Evolutionary conservation across 2,888 invertebrate genomes (phyloP).

Genomic region (Marasmarcha lunaedactyla): DNA sequence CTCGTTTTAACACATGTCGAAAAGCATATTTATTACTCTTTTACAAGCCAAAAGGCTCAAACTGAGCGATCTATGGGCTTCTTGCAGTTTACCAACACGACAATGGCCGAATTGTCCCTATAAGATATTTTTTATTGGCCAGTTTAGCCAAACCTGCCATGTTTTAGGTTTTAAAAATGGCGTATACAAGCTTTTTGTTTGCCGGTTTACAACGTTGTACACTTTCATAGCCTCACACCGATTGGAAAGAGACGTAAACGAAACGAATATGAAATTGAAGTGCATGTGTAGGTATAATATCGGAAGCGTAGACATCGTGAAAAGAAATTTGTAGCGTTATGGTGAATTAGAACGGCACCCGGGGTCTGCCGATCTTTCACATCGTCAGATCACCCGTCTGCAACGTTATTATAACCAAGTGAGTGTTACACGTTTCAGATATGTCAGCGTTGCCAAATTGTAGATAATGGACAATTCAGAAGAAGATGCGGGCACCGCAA

Average conservation of each 20-base stretch:
- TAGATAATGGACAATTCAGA: constrained; percentile 71
- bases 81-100: constrained; percentile 70
- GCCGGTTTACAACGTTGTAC: constrained; percentile 70
- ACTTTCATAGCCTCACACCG: constrained; percentile 52
- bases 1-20: constrained; percentile 64
- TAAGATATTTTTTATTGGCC: constrained; percentile 69
- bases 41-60: constrained; percentile 60
- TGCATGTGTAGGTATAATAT: constrained; percentile 68
- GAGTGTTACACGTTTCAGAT: constrained; percentile 66
- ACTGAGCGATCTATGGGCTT: constrained; percentile 67
- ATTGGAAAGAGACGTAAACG: constrained; percentile 48
- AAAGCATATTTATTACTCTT: constrained; percentile 65
- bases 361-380: constrained; percentile 66
- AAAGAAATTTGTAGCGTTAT: constrained; percentile 63
- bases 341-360: constrained; percentile 71
- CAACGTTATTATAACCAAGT: constrained; percentile 65
- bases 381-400: constrained; percentile 65
- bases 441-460: constrained; percentile 64
- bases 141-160: constrained; percentile 65
- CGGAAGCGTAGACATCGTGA: constrained; percentile 61
- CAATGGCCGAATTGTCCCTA: constrained; percentile 68
- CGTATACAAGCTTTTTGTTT: constrained; percentile 74
- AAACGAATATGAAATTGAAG: constrained; percentile 68
- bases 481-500: constrained; percentile 68
- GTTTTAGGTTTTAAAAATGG: constrained; percentile 74